phyloP scores from a whole-genome alignment of 2,797 vertebrate species.

The Avahi laniger region DNA sequence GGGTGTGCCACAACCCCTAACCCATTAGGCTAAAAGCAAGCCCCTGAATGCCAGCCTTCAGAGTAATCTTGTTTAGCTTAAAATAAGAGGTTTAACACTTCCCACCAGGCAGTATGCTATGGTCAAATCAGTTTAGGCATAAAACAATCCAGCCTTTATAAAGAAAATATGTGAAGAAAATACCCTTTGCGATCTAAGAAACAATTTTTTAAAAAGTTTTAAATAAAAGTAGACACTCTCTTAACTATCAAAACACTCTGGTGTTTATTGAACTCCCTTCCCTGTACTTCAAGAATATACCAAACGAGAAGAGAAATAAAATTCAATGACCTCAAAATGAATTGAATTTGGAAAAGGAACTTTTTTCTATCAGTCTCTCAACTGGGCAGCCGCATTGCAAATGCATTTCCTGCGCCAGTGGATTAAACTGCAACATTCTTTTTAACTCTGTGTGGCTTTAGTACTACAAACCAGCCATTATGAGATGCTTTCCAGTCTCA shows the following conservation, averaged over 20 bases:
- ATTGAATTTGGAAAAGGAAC: slow-evolving; percentile 58
- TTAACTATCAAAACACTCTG: slow-evolving; percentile 30
- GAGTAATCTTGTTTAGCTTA: slow-evolving; percentile 90
- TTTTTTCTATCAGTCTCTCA: slow-evolving; percentile 65
- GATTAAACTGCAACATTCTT: slow-evolving; percentile 77
- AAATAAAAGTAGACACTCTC: slow-evolving; percentile 67
- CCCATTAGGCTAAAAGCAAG: slow-evolving; percentile 82
- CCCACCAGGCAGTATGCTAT: slow-evolving; percentile 80
- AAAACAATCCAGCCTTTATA: slow-evolving; percentile 88
- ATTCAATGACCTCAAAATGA: slow-evolving; percentile 59
- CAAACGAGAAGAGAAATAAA: slow-evolving; percentile 12
- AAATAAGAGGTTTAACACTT: slow-evolving; percentile 90
- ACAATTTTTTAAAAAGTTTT: slow-evolving; percentile 52
- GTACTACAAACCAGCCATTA: slow-evolving; percentile 75
- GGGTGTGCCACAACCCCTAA: slow-evolving; percentile 76
- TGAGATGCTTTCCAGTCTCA: slow-evolving; percentile 80
- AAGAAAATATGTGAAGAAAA: slow-evolving; percentile 86
- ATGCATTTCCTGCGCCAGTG: slow-evolving; percentile 55
- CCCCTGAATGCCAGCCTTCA: slow-evolving; percentile 84
- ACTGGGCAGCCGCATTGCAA: slow-evolving; percentile 49
- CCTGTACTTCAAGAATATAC: not conserved
- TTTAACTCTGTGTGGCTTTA: slow-evolving; percentile 67
- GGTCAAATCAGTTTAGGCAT: slow-evolving; percentile 86
- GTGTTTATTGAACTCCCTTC: slow-evolving; percentile 42
- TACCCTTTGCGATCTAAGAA: slow-evolving; percentile 76